Base-by-base conservation (phyloP, 2,888 invertebrate genomes). In the Chelonus formosanus region DNA sequence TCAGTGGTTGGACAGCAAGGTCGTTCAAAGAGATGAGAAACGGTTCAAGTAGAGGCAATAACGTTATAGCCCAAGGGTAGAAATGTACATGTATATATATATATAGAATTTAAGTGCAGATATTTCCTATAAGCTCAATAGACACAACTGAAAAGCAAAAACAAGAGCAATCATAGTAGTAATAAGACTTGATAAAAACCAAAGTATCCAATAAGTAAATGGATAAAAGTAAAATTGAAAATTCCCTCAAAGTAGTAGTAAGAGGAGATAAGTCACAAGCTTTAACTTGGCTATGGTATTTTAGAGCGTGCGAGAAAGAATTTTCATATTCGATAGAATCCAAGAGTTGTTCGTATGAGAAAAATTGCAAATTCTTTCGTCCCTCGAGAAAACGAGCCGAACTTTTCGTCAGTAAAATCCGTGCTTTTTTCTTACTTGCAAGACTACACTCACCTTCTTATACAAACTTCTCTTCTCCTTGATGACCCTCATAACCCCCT, bases 1-100 rank as follows among this genome's bases (percentile, higher is more conserved):
- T 20, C 20, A 20, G 20, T 20, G 20, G 57, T 64, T 45, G 54
- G 65, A 52, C 32, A 36, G 66, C 56, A 36, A 20, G 31, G 47
- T 52, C 48, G 65, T 53, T 69, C 69, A 71, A 71, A 71, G 69
- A 67, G 65, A 66, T 53, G 58, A 55, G 68, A 62, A 66, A 71
- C 68, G 59, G 67, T 70, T 71, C 67, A 65, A 70, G 66, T 69
- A 59, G 68, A 70, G 68, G 70, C 71, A 71, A 71, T 71, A 71
- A 67, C 68, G 68, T 61, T 57, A 54, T 62, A 62, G 68, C 71
- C 65, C 56, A 53, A 62, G 71, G 71, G 69, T n/a, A 31, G 40
- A 63, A 56, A 60, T 60, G 7, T 59, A 48, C 48, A 60, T 55
- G 44, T 62, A 53, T 62, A 62, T 62, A 20, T 20, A 20, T 20